Conservation (phyloP, 2,888 invertebrate genomes). For the Neelides folsomi region DNA sequence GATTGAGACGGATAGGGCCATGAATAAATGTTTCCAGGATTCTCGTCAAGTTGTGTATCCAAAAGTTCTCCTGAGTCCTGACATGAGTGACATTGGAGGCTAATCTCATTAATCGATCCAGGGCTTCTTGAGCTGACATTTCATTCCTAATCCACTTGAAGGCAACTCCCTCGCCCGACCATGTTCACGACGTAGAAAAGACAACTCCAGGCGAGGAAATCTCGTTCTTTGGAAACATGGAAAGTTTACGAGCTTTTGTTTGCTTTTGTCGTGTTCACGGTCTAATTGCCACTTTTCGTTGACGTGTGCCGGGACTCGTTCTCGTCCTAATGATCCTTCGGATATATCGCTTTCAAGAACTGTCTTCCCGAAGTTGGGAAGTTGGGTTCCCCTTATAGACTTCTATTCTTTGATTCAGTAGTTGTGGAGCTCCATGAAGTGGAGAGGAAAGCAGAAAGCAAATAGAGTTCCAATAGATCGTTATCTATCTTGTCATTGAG, state of each 20-base stretch:
- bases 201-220: not conserved
- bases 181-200: too few relatives aligned
- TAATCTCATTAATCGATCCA: conserved; percentile 16
- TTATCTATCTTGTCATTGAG: conserved; percentile 21
- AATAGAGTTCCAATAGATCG: conserved; percentile 13
- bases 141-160: conserved; percentile 1
- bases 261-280: conserved; percentile 10
- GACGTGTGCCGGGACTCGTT: conserved; percentile 3
- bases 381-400: not conserved
- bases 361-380: not conserved
- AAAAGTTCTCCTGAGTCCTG: too few relatives aligned
- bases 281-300: conserved; percentile 14
- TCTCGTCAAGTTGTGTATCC: too few relatives aligned
- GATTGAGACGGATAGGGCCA: too few relatives aligned
- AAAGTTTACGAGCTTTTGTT: not conserved
- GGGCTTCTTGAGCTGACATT: conserved; percentile 9
- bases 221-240: not conserved
- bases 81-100: not conserved
- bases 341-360: not conserved
- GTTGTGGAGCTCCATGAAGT: not conserved
- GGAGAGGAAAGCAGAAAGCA: conserved; percentile 3
- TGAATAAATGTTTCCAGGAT: too few relatives aligned
- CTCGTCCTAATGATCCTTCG: not conserved
- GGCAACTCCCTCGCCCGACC: too few relatives aligned
- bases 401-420: not conserved